Evolutionary conservation across 2,113 vertebrate genomes (phyloP).

Genomic region (Xenus cinereus): DNA sequence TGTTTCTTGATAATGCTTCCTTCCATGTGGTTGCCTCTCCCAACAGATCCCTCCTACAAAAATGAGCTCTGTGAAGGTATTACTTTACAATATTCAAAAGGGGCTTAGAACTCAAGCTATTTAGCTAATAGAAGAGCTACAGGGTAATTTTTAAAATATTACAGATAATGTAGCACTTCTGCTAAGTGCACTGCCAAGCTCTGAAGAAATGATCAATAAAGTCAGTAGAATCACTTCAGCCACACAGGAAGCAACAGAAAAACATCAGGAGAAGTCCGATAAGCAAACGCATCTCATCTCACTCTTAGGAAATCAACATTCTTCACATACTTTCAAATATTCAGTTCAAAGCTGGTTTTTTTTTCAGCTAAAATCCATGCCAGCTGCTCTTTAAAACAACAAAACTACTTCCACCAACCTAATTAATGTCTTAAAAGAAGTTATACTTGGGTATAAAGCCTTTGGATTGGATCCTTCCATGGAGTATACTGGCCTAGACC

Average conservation of each 20-base stretch:
- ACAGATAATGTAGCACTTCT: neutral
- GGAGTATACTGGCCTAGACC: neutral
- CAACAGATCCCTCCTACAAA: neutral
- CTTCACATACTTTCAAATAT: neutral
- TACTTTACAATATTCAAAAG: neutral
- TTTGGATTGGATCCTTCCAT: neutral
- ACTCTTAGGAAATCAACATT: neutral
- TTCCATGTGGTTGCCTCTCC: neutral
- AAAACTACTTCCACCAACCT: neutral
- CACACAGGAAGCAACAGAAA: neutral
- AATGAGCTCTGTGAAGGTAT: neutral
- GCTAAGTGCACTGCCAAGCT: neutral
- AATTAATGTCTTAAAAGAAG: neutral
- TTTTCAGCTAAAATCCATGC: neutral
- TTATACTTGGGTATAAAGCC: neutral
- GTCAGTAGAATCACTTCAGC: neutral
- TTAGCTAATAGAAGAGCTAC: neutral
- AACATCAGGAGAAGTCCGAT: neutral
- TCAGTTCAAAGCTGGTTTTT: conserved; percentile 13
- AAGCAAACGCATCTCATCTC: neutral
- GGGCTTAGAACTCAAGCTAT: neutral
- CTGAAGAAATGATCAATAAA: neutral
- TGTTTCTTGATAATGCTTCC: conserved; percentile 30
- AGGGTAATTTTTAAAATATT: neutral
- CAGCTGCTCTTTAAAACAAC: neutral